Conservation (phyloP, 2,113 vertebrate genomes). For the Centrocercus urophasianus region DNA sequence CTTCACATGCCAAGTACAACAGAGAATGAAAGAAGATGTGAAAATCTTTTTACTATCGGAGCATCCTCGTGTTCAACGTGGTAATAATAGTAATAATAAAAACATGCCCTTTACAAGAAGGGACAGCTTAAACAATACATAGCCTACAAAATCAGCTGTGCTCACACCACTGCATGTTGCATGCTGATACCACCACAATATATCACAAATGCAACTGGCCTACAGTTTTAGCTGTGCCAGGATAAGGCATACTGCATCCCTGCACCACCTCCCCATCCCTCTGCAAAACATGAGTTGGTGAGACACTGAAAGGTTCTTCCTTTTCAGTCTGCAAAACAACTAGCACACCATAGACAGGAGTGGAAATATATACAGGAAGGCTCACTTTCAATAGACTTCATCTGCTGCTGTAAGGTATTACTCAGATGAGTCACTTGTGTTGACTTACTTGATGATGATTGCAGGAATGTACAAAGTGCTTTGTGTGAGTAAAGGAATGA, state of each 20-base stretch:
- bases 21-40: not conserved
- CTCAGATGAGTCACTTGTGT: not conserved
- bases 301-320: not conserved
- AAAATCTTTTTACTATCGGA: not conserved
- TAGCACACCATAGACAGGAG: rapidly evolving
- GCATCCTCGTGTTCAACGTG: not conserved
- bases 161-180: rapidly evolving
- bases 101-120: rapidly evolving
- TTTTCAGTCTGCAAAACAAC: not conserved
- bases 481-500: not conserved
- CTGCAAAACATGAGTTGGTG: not conserved
- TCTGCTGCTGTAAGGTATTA: not conserved
- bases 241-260: not conserved
- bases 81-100: not conserved
- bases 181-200: not conserved
- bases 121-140: not conserved
- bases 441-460: not conserved
- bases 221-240: not conserved
- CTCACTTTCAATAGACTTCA: not conserved
- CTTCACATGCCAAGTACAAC: not conserved
- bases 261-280: not conserved
- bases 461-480: not conserved
- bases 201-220: not conserved
- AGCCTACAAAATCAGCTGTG: not conserved
- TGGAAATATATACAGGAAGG: not conserved